These are phyloP conservation scores for Paraescarpia echinospica DNA, from an alignment of 1,140 invertebrate species.

Conservation along the genomic window DNA sequence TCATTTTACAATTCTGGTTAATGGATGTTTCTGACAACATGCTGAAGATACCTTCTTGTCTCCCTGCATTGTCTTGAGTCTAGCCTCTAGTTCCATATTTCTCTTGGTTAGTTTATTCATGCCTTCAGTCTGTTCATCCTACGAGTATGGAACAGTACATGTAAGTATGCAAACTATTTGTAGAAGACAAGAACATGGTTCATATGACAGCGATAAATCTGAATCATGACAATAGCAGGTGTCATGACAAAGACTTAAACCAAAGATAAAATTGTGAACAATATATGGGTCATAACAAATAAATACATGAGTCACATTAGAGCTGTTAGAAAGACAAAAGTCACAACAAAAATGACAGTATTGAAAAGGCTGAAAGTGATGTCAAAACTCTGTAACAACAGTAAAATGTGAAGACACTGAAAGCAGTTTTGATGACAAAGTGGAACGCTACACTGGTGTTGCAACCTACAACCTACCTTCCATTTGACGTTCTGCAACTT, in stretches of 20 bases:
- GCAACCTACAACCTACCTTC: neutral
- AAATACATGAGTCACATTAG: neutral
- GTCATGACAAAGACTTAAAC: neutral
- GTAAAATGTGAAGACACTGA: too few species aligned
- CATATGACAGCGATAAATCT: too few species aligned
- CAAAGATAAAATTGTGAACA: neutral
- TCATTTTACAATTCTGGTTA: neutral
- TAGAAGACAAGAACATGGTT: too few species aligned
- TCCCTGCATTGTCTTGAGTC: slow-evolving; percentile 26
- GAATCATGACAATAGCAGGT: neutral
- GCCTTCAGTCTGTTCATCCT: slow-evolving; percentile 16
- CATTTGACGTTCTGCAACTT: neutral
- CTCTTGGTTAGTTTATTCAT: neutral
- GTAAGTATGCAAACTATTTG: neutral
- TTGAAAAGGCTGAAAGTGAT: too few species aligned
- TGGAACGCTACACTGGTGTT: too few species aligned
- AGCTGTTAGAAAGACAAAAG: neutral
- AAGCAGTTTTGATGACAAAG: too few species aligned
- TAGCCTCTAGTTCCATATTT: slow-evolving; percentile 24
- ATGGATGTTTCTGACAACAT: neutral
- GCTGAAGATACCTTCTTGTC: slow-evolving; percentile 32
- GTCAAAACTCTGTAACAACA: too few species aligned
- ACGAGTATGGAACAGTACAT: neutral
- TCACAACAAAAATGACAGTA: too few species aligned
- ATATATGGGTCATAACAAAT: neutral